Evolutionary conservation across 1,140 invertebrate genomes (phyloP).

Genomic region (Amphibalanus amphitrite): DNA sequence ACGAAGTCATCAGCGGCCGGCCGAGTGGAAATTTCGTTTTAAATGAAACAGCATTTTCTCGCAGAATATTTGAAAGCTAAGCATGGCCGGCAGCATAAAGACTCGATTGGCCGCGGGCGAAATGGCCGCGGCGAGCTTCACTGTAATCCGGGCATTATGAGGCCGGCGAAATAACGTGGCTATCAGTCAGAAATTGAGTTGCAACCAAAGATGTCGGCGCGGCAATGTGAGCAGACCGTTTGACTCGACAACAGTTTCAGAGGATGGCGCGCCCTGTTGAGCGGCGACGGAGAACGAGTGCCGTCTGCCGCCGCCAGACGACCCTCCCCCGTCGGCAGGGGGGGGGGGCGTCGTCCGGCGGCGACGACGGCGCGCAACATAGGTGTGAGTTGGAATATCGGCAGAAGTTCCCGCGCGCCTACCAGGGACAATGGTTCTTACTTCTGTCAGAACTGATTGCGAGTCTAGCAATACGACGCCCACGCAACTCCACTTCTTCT

Average conservation of each 20-base stretch:
- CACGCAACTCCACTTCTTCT: too few relatives aligned
- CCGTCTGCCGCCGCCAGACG: too few relatives aligned
- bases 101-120: background rate
- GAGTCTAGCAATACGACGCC: too few relatives aligned
- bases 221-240: background rate
- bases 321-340: too few relatives aligned
- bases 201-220: background rate
- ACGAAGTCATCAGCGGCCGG: background rate
- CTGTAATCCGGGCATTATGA: background rate
- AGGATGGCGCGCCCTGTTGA: background rate
- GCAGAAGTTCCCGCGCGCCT: too few relatives aligned
- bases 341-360: too few relatives aligned
- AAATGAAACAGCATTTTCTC: background rate
- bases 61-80: background rate
- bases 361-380: too few relatives aligned
- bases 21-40: constrained; percentile 1
- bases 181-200: background rate
- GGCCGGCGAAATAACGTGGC: background rate
- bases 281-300: background rate
- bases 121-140: background rate
- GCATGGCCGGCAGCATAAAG: background rate
- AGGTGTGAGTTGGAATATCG: too few relatives aligned
- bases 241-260: background rate
- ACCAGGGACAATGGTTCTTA: too few relatives aligned
- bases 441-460: too few relatives aligned